phyloP scores from a whole-genome alignment of 1,140 invertebrate genomes.

The Sycobia sp. region DNA sequence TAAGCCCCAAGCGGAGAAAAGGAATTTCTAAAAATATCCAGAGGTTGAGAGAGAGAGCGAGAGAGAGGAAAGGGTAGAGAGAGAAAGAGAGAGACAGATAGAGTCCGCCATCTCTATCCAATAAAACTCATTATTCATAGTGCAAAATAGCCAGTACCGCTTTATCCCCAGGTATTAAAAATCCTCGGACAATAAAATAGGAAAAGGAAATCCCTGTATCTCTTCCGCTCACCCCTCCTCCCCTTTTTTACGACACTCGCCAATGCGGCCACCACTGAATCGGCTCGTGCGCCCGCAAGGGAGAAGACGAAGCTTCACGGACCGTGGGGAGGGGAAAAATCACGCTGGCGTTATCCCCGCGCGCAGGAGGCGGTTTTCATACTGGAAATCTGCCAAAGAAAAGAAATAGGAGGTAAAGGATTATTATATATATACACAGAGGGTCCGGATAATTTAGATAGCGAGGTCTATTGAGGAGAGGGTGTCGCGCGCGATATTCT shows the following conservation, averaged over 20 bases:
- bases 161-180: constrained; percentile 25
- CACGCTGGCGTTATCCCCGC: constrained; percentile 26
- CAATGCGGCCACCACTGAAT: too few relatives aligned
- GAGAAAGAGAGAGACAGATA: too few relatives aligned
- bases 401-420: constrained; percentile 25
- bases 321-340: constrained; percentile 3
- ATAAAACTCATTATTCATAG: constrained; percentile 25
- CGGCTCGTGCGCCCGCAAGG: not conserved
- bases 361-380: not conserved
- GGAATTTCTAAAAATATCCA: too few relatives aligned
- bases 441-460: constrained; percentile 27
- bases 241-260: constrained; percentile 22
- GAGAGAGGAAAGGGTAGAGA: too few relatives aligned
- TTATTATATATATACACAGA: too few relatives aligned
- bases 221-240: not conserved
- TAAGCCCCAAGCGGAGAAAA: too few relatives aligned
- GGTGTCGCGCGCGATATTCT: too few relatives aligned
- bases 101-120: too few relatives aligned
- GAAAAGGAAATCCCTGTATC: constrained; percentile 10
- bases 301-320: not conserved
- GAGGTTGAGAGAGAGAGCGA: too few relatives aligned
- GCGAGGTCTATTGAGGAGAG: constrained; percentile 26
- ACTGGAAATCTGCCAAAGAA: constrained; percentile 28
- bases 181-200: constrained; percentile 19
- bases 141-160: constrained; percentile 20